A percentile compares a stretch with the other conserved stretches of the same genome.
Evolutionary conservation across 2,888 invertebrate species (phyloP).

Genomic region (Deroplatys truncata): DNA sequence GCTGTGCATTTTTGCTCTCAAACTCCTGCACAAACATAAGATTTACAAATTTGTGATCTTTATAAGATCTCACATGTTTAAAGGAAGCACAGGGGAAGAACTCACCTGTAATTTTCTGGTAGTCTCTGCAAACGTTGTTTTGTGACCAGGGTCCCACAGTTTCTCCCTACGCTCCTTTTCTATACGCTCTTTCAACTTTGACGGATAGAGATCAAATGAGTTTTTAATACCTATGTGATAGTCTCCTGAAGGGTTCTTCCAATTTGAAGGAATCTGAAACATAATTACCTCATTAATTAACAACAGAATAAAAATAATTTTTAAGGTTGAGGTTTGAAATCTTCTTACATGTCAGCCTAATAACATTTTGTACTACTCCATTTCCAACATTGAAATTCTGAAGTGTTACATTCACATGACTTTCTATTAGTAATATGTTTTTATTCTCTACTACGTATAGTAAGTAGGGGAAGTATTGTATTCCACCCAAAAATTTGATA

Average conservation of each 20-base stretch:
- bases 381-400: too few species aligned
- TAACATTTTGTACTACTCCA: background rate
- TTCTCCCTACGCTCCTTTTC: conserved; percentile 74
- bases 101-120: conserved; percentile 61
- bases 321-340: background rate
- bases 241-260: conserved; percentile 79
- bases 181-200: conserved; percentile 75
- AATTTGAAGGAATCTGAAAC: conserved; percentile 68
- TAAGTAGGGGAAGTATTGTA: too few species aligned
- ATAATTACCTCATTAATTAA: conserved; percentile 25
- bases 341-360: background rate
- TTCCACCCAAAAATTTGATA: too few species aligned
- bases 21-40: conserved; percentile 50
- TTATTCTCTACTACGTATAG: too few species aligned
- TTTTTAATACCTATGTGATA: conserved; percentile 86
- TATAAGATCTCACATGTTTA: background rate
- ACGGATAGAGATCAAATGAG: conserved; percentile 82
- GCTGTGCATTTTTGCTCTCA: conserved; percentile 59
- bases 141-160: conserved; percentile 80
- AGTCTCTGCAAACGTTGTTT: conserved; percentile 72
- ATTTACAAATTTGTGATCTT: too few species aligned
- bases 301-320: too few species aligned
- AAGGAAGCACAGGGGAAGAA: background rate
- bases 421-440: too few species aligned
- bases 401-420: too few species aligned